A percentile compares a stretch with the other conserved stretches of the same genome.
Conservation (phyloP, 2,113 vertebrate species). For the Phainopepla nitens region DNA sequence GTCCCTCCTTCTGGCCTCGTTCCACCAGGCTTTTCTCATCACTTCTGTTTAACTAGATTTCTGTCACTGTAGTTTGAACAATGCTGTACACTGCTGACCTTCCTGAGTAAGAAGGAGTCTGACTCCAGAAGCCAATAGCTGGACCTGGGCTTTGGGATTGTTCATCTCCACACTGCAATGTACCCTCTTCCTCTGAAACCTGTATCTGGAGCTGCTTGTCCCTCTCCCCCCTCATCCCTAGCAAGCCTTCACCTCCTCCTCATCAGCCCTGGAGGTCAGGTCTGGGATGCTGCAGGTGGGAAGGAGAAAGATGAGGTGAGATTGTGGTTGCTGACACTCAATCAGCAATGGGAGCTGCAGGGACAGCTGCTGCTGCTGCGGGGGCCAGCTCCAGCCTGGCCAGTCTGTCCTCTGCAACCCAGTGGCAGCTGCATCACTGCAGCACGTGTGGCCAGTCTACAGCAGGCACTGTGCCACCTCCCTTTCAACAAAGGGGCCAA, state of each 20-base stretch:
- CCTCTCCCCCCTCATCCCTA: background rate
- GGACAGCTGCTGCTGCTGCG: background rate
- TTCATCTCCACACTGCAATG: background rate
- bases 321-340: background rate
- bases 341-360: background rate
- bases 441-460: background rate
- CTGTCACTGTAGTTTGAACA: background rate
- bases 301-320: background rate
- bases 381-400: background rate
- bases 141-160: background rate
- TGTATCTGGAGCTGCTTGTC: background rate
- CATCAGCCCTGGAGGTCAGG: background rate
- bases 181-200: background rate
- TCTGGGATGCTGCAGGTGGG: background rate
- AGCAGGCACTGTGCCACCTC: background rate
- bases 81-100: background rate
- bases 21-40: background rate
- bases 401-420: background rate
- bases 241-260: background rate
- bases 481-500: background rate
- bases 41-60: background rate
- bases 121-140: background rate
- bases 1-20: background rate
- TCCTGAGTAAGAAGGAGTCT: background rate
- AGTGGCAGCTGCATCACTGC: background rate